These are phyloP conservation scores for Elgaria multicarinata DNA, from an alignment of 2,113 vertebrate species.

Conservation along the genomic window DNA sequence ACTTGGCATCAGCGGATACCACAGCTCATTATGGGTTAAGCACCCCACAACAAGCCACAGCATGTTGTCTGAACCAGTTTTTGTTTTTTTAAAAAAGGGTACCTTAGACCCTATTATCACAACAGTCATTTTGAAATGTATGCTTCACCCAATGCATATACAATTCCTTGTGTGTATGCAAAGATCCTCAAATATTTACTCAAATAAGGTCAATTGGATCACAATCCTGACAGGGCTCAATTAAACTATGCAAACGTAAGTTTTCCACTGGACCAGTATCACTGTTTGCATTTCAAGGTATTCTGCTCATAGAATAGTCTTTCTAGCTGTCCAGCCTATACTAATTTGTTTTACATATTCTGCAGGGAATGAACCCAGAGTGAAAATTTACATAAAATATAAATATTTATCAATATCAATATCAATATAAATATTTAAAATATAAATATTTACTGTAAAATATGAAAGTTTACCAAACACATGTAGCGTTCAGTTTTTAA, in stretches of 20 bases:
- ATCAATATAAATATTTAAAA: too few relatives aligned
- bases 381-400: neutral
- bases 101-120: slow-evolving; percentile 3
- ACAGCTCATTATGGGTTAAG: too few relatives aligned
- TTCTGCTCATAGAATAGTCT: neutral
- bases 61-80: neutral
- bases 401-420: too few relatives aligned
- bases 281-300: neutral
- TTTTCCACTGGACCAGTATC: neutral
- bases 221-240: neutral
- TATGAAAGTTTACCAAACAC: neutral
- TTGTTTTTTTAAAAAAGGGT: neutral
- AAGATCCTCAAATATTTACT: neutral
- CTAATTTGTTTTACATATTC: neutral
- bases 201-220: neutral
- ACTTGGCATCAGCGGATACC: too few relatives aligned
- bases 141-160: neutral
- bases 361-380: neutral
- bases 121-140: neutral
- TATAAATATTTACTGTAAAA: neutral
- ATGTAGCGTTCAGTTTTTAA: neutral
- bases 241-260: neutral
- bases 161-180: neutral
- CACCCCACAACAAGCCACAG: too few relatives aligned
- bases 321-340: neutral